Evolutionary conservation across 2,888 invertebrate species (phyloP).

Genomic region (Caenorhabditis virilis): DNA sequence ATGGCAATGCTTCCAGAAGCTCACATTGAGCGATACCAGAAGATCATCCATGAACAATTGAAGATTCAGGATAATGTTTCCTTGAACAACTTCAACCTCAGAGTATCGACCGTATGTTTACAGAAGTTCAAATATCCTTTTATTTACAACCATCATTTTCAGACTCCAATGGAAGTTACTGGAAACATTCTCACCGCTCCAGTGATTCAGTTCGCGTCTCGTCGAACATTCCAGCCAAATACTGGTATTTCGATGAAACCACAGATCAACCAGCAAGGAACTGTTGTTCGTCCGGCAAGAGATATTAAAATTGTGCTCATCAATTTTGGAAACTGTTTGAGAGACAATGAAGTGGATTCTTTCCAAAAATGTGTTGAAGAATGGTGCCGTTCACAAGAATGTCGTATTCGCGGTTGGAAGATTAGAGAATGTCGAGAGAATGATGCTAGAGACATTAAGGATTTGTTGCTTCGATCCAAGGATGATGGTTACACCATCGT

Average conservation of each 20-base stretch:
- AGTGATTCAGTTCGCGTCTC: slow-evolving; percentile 9
- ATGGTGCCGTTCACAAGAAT: not conserved
- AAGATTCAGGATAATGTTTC: slow-evolving; percentile 12
- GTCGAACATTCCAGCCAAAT: not conserved
- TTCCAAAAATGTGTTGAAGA: not conserved
- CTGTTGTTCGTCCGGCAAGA: slow-evolving; percentile 8
- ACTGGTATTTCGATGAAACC: not conserved
- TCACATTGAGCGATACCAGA: slow-evolving; percentile 7
- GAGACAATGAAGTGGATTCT: too few species aligned
- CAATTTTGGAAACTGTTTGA: slow-evolving; percentile 5
- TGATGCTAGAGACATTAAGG: slow-evolving; percentile 3
- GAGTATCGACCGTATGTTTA: not conserved
- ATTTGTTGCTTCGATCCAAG: too few species aligned
- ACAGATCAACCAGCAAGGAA: too few species aligned
- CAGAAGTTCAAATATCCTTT: too few species aligned
- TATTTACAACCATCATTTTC: too few species aligned
- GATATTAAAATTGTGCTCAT: slow-evolving; percentile 3
- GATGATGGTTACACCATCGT: slow-evolving; percentile 2
- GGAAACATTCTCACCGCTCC: slow-evolving; percentile 16
- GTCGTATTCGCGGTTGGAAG: slow-evolving; percentile 10
- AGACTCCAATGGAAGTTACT: slow-evolving; percentile 2
- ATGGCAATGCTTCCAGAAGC: slow-evolving; percentile 10
- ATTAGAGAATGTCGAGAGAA: slow-evolving; percentile 4
- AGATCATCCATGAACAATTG: slow-evolving; percentile 2
- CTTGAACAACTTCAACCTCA: slow-evolving; percentile 24